A percentile compares a stretch with the other conserved stretches of the same genome.
phyloP scores from a whole-genome alignment of 2,113 vertebrate genomes.

The Nesospiza acunhae region DNA sequence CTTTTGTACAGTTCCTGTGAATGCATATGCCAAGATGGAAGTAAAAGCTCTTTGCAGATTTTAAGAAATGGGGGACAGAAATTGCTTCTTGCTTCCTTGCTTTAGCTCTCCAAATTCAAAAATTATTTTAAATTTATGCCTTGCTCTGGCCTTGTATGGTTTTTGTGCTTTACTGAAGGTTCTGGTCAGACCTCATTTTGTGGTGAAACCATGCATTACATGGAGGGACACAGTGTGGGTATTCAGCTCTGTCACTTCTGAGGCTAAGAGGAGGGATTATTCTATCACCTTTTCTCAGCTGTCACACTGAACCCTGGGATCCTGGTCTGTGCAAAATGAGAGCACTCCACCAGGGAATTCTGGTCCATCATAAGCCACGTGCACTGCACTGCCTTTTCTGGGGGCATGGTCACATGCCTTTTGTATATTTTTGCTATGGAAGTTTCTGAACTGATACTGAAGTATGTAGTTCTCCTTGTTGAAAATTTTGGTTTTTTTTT shows the following conservation, averaged over 20 bases:
- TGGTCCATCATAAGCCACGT: rapidly evolving
- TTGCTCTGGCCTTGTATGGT: background rate
- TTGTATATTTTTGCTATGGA: background rate
- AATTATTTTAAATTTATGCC: background rate
- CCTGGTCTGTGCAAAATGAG: background rate
- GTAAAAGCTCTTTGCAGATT: background rate
- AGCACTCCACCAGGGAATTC: too few species aligned
- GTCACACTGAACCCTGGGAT: background rate
- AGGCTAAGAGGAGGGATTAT: background rate
- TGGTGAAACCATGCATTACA: rapidly evolving
- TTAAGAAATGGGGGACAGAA: background rate
- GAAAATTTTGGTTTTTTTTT: background rate
- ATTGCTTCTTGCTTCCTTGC: background rate
- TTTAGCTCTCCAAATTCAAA: background rate
- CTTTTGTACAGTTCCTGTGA: background rate
- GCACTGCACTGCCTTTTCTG: rapidly evolving
- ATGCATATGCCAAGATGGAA: background rate
- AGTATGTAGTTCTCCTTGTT: background rate
- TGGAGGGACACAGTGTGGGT: background rate
- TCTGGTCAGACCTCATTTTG: background rate
- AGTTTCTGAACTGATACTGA: background rate
- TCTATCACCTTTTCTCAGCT: background rate
- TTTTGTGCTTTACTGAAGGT: background rate
- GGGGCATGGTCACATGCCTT: background rate
- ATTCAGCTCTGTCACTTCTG: background rate